phyloP scores from a whole-genome alignment of 2,888 invertebrate species.

The Tanypteryx hageni region DNA sequence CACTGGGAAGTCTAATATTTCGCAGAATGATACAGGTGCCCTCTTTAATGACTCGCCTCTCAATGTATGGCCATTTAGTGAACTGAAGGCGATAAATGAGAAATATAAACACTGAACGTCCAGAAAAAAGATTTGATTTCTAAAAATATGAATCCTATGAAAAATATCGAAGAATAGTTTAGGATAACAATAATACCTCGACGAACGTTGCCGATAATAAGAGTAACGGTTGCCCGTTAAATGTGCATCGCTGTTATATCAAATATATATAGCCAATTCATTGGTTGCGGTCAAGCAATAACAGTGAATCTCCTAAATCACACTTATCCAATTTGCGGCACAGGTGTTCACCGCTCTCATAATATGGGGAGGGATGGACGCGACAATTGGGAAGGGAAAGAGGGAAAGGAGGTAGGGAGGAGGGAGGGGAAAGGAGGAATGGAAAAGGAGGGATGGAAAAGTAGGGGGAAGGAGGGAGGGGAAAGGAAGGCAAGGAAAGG shows the following conservation, averaged over 20 bases:
- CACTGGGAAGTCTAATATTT: too few relatives aligned
- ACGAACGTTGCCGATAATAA: not conserved
- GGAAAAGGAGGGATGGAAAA: not conserved
- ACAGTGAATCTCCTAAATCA: constrained; percentile 21
- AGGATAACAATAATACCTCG: not conserved
- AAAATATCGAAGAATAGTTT: not conserved
- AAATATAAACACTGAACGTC: not conserved
- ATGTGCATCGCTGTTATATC: constrained; percentile 12
- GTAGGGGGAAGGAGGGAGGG: too few relatives aligned
- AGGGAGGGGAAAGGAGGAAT: not conserved
- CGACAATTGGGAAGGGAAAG: not conserved
- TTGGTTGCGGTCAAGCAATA: not conserved
- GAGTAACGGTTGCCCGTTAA: constrained; percentile 13
- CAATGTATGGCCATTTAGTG: too few relatives aligned
- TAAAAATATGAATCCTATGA: not conserved
- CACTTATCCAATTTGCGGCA: constrained; percentile 19
- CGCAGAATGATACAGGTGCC: too few relatives aligned
- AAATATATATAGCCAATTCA: constrained; percentile 30
- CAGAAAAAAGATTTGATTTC: not conserved
- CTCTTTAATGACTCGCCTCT: too few relatives aligned
- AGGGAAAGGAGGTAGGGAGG: not conserved
- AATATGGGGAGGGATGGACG: not conserved
- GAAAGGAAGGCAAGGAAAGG: too few relatives aligned
- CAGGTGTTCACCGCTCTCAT: constrained; percentile 3
- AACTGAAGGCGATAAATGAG: not conserved